phyloP scores from a whole-genome alignment of 2,888 invertebrate species.

The Phoenoteleia sp. region DNA sequence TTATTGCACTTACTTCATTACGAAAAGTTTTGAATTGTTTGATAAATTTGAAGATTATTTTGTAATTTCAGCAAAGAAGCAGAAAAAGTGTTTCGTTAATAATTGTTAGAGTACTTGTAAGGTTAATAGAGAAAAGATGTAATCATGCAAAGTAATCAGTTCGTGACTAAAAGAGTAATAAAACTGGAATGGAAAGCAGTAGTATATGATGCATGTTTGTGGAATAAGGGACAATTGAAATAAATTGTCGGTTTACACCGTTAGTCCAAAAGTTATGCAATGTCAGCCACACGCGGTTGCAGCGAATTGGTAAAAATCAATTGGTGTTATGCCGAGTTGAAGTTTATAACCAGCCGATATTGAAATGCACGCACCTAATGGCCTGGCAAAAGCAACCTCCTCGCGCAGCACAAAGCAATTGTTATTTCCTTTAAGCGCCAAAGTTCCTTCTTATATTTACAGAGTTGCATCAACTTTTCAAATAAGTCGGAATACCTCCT shows the following conservation, averaged over 20 bases:
- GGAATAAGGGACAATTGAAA: background rate
- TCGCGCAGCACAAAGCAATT: constrained; percentile 41
- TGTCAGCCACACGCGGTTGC: constrained; percentile 15
- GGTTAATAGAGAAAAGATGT: too few relatives aligned
- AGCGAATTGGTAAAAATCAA: constrained; percentile 40
- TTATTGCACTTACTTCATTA: too few relatives aligned
- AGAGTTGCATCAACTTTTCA: constrained; percentile 84
- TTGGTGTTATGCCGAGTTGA: constrained; percentile 15
- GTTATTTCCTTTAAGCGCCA: constrained; percentile 53
- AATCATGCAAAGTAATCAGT: background rate
- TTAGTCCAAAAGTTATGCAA: constrained; percentile 19
- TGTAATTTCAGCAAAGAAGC: too few relatives aligned
- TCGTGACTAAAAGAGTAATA: too few relatives aligned
- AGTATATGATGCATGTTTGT: background rate
- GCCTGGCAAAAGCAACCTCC: constrained; percentile 29
- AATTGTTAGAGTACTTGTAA: too few relatives aligned
- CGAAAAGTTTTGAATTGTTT: too few relatives aligned
- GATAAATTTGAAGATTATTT: too few relatives aligned
- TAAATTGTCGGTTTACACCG: constrained; percentile 11
- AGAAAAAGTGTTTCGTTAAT: too few relatives aligned
- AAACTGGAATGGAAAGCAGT: background rate
- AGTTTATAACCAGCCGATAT: constrained; percentile 56
- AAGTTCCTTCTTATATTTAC: constrained; percentile 70
- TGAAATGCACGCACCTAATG: constrained; percentile 54
- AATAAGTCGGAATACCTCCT: constrained; percentile 81